Evolutionary conservation across 2,888 invertebrate species (phyloP).

Genomic region (Helobdella robusta): DNA sequence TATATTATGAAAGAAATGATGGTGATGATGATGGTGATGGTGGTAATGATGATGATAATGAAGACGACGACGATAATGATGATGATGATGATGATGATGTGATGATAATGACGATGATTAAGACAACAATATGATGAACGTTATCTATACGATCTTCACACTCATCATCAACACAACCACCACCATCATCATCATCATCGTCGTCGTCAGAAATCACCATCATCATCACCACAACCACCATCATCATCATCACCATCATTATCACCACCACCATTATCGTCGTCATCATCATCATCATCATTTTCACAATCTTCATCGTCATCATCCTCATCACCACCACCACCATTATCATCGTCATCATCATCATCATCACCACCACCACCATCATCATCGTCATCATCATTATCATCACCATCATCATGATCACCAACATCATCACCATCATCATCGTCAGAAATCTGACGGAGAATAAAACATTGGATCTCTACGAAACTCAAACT

Average conservation of each 20-base stretch:
- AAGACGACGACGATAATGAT: no score
- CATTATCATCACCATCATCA: constrained; percentile 7
- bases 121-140: no score
- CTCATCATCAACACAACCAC: no score
- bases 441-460: neutral
- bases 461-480: neutral
- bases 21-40: no score
- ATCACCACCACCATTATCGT: neutral
- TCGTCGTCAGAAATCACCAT: no score
- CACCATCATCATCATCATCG: no score
- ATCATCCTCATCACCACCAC: neutral
- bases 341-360: no score
- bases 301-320: constrained; percentile 1
- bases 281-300: constrained; percentile 8
- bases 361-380: neutral
- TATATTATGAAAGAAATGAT: no score
- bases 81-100: no score
- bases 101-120: no score
- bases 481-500: constrained; percentile 7
- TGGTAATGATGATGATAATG: no score
- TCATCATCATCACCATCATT: neutral
- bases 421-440: constrained; percentile 3
- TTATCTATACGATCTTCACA: no score
- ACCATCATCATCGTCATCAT: neutral
- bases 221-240: neutral